phyloP scores from a whole-genome alignment of 1,140 invertebrate genomes.

The Maconellicoccus hirsutus region DNA sequence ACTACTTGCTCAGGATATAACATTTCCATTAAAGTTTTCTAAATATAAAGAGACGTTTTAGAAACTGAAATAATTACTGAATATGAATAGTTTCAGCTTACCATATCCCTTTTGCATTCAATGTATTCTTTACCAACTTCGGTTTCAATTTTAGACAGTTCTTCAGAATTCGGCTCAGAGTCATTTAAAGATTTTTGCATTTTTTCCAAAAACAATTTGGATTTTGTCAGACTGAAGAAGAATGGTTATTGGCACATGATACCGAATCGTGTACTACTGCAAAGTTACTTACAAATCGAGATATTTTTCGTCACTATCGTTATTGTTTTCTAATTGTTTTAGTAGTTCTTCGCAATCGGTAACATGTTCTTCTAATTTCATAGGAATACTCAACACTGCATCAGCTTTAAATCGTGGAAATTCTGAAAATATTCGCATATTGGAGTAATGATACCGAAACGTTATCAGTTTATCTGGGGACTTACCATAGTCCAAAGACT shows the following conservation, averaged over 20 bases:
- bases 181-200: neutral
- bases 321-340: neutral
- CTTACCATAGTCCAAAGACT: neutral
- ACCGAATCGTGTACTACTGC: neutral
- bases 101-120: neutral
- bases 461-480: no score
- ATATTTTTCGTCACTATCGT: neutral
- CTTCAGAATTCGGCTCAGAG: neutral
- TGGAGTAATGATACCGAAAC: no score
- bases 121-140: neutral
- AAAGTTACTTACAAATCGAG: neutral
- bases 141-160: neutral
- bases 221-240: neutral
- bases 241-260: no score
- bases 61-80: no score
- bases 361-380: neutral
- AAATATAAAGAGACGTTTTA: neutral
- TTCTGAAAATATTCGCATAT: neutral
- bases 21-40: neutral
- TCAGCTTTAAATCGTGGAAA: neutral
- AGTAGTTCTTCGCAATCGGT: neutral
- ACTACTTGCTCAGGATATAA: neutral
- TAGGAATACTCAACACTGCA: neutral
- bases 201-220: neutral
- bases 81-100: no score